A percentile compares a stretch with the other conserved stretches of the same genome.
These are phyloP conservation scores for Promerops cafer DNA, from an alignment of 2,113 vertebrate species.

Conservation along the genomic window DNA sequence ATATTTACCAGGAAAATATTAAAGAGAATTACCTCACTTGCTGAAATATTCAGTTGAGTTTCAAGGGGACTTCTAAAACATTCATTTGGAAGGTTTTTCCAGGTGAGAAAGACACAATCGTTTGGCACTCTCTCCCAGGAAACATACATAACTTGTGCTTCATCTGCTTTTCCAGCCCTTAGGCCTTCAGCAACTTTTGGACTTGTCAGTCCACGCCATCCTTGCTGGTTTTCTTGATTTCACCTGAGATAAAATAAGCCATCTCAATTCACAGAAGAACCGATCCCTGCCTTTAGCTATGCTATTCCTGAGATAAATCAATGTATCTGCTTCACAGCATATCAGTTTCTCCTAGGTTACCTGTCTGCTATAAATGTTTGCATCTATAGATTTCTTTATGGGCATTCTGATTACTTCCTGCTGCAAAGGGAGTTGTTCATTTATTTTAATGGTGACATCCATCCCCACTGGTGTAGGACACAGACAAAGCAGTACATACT, in stretches of 20 bases:
- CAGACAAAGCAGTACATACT: background rate
- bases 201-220: background rate
- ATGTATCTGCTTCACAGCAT: background rate
- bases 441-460: background rate
- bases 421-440: background rate
- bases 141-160: background rate
- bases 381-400: background rate
- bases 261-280: background rate
- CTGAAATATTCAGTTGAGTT: constrained; percentile 34
- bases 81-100: constrained; percentile 14
- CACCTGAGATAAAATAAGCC: background rate
- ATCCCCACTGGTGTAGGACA: background rate
- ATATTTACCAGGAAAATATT: constrained; percentile 36
- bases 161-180: background rate
- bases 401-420: background rate
- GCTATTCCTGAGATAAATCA: background rate
- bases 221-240: background rate
- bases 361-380: background rate
- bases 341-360: background rate
- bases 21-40: background rate
- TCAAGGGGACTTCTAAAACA: constrained; percentile 24
- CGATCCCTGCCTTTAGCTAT: background rate
- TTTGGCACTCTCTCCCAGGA: background rate
- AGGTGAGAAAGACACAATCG: background rate
- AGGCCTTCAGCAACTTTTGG: background rate